phyloP scores from a whole-genome alignment of 2,888 invertebrate species.

The Autographa gamma region DNA sequence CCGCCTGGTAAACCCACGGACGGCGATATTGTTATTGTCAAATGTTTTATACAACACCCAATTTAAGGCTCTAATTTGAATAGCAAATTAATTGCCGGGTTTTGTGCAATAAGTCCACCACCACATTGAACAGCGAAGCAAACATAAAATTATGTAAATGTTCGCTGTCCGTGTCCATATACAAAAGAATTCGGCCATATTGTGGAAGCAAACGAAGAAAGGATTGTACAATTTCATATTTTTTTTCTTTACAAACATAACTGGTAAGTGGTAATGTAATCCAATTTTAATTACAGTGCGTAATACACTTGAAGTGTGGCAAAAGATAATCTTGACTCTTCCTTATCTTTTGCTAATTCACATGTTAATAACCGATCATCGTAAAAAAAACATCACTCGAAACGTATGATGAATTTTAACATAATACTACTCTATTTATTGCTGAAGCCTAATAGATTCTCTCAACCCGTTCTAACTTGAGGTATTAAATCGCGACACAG shows the following conservation, averaged over 20 bases:
- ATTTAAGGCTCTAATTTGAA: neutral
- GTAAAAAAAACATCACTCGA: too few species aligned
- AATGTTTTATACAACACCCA: too few species aligned
- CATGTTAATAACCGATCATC: too few species aligned
- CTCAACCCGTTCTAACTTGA: slow-evolving; percentile 5
- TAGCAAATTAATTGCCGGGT: neutral
- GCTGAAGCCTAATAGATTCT: slow-evolving; percentile 7
- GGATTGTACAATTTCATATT: too few species aligned
- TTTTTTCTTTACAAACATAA: too few species aligned
- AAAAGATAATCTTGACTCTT: too few species aligned
- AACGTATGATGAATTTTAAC: neutral
- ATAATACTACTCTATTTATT: neutral
- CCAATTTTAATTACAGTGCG: too few species aligned
- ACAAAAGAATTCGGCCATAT: slow-evolving; percentile 12
- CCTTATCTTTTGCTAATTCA: too few species aligned
- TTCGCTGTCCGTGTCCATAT: neutral
- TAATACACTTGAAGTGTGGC: too few species aligned
- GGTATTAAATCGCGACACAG: slow-evolving; percentile 22
- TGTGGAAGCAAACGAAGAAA: neutral
- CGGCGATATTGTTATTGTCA: too few species aligned
- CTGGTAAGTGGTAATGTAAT: too few species aligned
- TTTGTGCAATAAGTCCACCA: neutral
- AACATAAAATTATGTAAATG: slow-evolving; percentile 25
- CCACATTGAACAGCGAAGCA: slow-evolving; percentile 13
- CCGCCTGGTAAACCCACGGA: too few species aligned